Evolutionary conservation across 2,113 vertebrate genomes (phyloP).

Genomic region (Chunga burmeisteri): DNA sequence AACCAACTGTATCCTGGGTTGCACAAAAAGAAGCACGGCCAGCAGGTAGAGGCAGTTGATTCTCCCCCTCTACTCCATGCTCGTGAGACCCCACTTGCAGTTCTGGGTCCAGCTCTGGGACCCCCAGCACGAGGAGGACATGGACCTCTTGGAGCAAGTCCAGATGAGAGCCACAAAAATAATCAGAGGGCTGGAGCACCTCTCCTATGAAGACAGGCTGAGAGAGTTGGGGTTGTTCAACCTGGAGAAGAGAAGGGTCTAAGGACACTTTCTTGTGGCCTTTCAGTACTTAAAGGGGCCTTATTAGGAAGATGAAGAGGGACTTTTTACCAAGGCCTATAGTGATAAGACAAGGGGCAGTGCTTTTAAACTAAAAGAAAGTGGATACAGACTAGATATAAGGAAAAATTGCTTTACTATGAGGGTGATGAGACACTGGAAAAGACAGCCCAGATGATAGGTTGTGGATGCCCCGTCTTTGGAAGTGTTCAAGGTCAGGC

Average conservation of each 20-base stretch:
- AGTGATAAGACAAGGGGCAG: background rate
- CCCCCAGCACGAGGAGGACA: background rate
- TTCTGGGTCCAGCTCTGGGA: background rate
- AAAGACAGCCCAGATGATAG: background rate
- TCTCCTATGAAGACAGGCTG: background rate
- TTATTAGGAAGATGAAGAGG: background rate
- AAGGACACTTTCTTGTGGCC: background rate
- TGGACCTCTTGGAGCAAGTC: background rate
- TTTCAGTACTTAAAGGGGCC: background rate
- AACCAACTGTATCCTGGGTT: background rate
- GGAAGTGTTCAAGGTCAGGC: background rate
- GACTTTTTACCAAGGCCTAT: fast-evolving
- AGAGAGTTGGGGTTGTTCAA: background rate
- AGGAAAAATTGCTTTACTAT: background rate
- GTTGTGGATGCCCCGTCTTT: background rate
- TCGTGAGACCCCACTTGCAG: background rate
- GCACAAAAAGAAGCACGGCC: background rate
- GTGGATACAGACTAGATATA: background rate
- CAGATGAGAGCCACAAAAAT: background rate
- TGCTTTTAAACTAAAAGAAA: background rate
- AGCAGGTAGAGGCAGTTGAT: background rate
- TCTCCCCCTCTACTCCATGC: background rate
- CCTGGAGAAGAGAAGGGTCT: background rate
- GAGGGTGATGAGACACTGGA: background rate
- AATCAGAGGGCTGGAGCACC: background rate